Percentiles rank a stretch among this genome's conserved stretches.
Conservation (phyloP, 2,113 vertebrate genomes). For the Vombatus ursinus region DNA sequence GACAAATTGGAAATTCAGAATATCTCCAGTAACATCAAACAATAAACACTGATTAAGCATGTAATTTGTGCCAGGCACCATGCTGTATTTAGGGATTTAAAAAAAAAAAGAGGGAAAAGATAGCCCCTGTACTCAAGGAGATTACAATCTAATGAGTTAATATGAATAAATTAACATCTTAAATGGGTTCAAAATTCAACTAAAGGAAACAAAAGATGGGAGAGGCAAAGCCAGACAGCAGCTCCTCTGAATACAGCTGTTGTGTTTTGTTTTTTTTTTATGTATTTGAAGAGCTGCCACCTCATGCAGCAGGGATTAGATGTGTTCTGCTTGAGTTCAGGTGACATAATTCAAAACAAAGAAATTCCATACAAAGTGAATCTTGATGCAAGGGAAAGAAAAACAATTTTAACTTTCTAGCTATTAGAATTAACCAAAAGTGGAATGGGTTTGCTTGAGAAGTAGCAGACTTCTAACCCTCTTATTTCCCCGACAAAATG, state of each 20-base stretch:
- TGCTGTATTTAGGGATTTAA: not conserved
- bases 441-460: not conserved
- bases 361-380: not conserved
- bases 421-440: not conserved
- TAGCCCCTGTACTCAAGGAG: not conserved
- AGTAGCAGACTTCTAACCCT: not conserved
- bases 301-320: not conserved
- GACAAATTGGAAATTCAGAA: not conserved
- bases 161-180: not conserved
- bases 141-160: not conserved
- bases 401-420: not conserved
- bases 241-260: not conserved
- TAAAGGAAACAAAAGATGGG: not conserved
- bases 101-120: not conserved
- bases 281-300: not conserved
- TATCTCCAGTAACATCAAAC: not conserved
- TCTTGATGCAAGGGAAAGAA: not conserved
- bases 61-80: not conserved
- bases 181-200: not conserved
- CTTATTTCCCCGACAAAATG: slow-evolving; percentile 12
- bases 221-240: not conserved
- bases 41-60: not conserved
- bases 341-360: not conserved
- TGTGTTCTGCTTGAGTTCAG: not conserved
- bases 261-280: not conserved